Conservation (phyloP, 2,888 invertebrate species). For the Panzeria rudis region DNA sequence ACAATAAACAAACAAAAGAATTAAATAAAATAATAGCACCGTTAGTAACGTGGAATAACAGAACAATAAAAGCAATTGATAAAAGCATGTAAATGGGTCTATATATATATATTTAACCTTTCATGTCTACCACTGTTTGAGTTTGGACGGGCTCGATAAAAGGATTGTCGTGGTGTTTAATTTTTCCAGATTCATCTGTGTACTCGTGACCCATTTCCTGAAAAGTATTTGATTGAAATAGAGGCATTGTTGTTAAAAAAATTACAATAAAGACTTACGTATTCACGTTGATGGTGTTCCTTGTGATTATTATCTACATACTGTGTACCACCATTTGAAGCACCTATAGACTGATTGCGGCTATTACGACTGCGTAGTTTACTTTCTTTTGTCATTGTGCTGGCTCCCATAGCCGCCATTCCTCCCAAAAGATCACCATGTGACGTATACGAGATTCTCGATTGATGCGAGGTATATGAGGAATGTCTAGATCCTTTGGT, state of each 20-base stretch:
- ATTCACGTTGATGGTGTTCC: slow-evolving; percentile 87
- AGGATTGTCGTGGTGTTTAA: slow-evolving; percentile 94
- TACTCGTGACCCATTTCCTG: slow-evolving; percentile 92
- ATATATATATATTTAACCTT: slow-evolving; percentile 86
- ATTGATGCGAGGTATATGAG: slow-evolving; percentile 97
- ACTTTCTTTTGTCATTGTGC: slow-evolving; percentile 91
- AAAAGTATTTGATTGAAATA: background rate
- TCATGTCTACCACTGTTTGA: slow-evolving; percentile 96
- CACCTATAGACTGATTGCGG: slow-evolving; percentile 88
- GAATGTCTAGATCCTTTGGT: slow-evolving; percentile 92
- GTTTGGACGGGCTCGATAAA: slow-evolving; percentile 94
- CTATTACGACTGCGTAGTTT: slow-evolving; percentile 90
- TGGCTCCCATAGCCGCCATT: slow-evolving; percentile 85
- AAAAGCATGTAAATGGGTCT: background rate
- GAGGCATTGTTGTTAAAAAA: background rate
- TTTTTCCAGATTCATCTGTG: slow-evolving; percentile 91
- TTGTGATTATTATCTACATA: slow-evolving; percentile 87
- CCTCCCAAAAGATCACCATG: slow-evolving; percentile 95
- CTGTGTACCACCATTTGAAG: slow-evolving; percentile 85
- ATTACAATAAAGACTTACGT: slow-evolving; percentile 85
- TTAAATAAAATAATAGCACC: background rate
- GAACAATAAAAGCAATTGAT: background rate
- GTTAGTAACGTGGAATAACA: background rate
- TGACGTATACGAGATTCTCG: slow-evolving; percentile 96
- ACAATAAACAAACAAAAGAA: slow-evolving; percentile 12